Evolutionary conservation across 2,797 vertebrate species (phyloP), one percentile per base, ranked within the genome.

Genomic region (Lutjanus campechanus): DNA sequence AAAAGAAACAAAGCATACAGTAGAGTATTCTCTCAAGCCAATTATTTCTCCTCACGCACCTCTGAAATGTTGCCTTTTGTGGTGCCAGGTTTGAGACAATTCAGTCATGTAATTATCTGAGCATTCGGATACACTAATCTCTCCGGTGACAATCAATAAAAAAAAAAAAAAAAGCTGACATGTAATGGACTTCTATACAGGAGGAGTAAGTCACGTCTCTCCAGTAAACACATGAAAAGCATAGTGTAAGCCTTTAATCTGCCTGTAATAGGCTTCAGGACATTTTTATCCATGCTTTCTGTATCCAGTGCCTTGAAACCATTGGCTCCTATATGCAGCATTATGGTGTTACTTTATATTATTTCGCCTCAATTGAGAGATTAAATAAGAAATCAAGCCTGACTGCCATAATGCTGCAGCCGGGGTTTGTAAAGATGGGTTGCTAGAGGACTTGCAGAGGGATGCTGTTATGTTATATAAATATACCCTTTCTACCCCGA

Each of bases 161-260:
- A 36, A 36, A 36, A 75, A 59, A 36, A 36, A 36, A 75, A 54
- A 62, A 80, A 82, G 20, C 73, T 76, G 71, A 80, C 72, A 60
- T 25, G n/a, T 59, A 87, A 79, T 73, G 46, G 50, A 76, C 88
- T 87, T 82, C 70, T 69, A 74, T 55, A 85, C 54, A 76, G 56
- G 51, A 76, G 55, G 51, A 84, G 10, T 59, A 82, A 76, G 73
- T 87, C 84, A 20, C 50, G 76, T 85, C 62, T 79, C 81, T 59
- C 25, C 51, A 71, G 63, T 66, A 73, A 77, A 81, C 80, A 79
- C 73, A 85, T 83, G 83, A 83, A 88, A 86, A 81, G 69, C 77
- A 40, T 20, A 76, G 69, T 25, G 41, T 88, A 89, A 93, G 89
- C 89, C 71, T 76, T 83, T 93, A 93, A 93, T 90, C 90, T 89